phyloP scores from a whole-genome alignment of 2,888 invertebrate genomes.

The Scaptomyza flava region DNA sequence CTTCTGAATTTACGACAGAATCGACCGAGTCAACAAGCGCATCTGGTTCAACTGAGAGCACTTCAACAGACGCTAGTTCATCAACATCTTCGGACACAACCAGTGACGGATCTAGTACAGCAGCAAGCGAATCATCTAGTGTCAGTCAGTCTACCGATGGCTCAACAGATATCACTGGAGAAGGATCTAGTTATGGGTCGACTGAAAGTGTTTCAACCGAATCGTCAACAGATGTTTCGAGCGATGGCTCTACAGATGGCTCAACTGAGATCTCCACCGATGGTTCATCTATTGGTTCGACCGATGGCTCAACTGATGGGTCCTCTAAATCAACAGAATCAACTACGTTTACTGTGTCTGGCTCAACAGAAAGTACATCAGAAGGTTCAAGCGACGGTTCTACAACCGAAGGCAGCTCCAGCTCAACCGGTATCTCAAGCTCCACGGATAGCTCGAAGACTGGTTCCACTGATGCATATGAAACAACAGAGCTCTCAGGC shows the following conservation, averaged over 20 bases:
- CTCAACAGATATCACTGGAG: slow-evolving; percentile 19
- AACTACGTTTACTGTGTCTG: slow-evolving; percentile 25
- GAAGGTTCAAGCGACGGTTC: slow-evolving; percentile 15
- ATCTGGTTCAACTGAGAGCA: slow-evolving; percentile 31
- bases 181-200: slow-evolving; percentile 15
- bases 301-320: slow-evolving; percentile 21
- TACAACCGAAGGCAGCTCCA: slow-evolving; percentile 31
- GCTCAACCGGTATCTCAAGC: slow-evolving; percentile 10
- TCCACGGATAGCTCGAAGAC: slow-evolving; percentile 16
- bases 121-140: slow-evolving; percentile 29
- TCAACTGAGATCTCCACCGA: slow-evolving; percentile 12
- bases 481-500: neutral
- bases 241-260: neutral
- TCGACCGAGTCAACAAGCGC: slow-evolving; percentile 50
- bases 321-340: slow-evolving; percentile 18
- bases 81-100: slow-evolving; percentile 23
- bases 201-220: slow-evolving; percentile 9
- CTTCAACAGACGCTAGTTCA: slow-evolving; percentile 26
- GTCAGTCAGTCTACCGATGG: slow-evolving; percentile 30
- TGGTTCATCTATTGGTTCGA: no score
- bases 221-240: neutral
- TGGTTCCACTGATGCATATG: slow-evolving; percentile 9
- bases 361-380: slow-evolving; percentile 25
- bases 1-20: slow-evolving; percentile 48
- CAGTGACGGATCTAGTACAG: slow-evolving; percentile 15